phyloP scores from a whole-genome alignment of 2,888 invertebrate species.

The Corbicula japonica region DNA sequence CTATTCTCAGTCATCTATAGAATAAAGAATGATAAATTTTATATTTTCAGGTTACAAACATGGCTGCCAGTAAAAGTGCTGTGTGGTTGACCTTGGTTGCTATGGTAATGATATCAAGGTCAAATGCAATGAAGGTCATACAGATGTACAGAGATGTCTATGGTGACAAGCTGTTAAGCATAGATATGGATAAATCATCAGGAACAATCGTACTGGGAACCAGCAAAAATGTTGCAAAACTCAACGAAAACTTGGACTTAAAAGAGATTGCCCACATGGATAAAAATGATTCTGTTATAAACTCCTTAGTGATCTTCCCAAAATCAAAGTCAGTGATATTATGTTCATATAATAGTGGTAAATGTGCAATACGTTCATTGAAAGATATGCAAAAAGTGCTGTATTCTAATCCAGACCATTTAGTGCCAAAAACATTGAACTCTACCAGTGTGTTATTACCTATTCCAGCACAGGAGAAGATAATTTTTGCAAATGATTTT shows the following conservation, averaged over 20 bases:
- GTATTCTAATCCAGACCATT: conserved; percentile 91
- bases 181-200: conserved; percentile 96
- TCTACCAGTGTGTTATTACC: conserved; percentile 98
- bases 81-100: conserved; percentile 41
- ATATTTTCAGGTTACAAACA: conserved; percentile 51
- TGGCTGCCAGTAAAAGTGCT: conserved; percentile 34
- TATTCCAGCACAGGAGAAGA: conserved; percentile 93
- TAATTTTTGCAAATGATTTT: conserved; percentile 88
- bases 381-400: conserved; percentile 95
- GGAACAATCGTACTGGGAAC: conserved; percentile 96
- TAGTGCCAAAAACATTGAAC: conserved; percentile 97
- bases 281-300: conserved; percentile 93
- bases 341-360: conserved; percentile 90
- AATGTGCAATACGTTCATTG: conserved; percentile 89
- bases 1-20: too few species aligned
- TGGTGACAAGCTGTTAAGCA: conserved; percentile 91
- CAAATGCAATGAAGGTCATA: conserved; percentile 64
- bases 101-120: conserved; percentile 53
- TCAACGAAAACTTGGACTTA: conserved; percentile 89
- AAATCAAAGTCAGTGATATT: conserved; percentile 93
- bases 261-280: conserved; percentile 86
- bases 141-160: conserved; percentile 74
- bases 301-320: conserved; percentile 97
- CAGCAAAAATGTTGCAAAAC: conserved; percentile 96
- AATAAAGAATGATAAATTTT: too few species aligned